A percentile compares a stretch with the other conserved stretches of the same genome.
phyloP scores from a whole-genome alignment of 2,888 invertebrate species.

The Escarpia spicata region DNA sequence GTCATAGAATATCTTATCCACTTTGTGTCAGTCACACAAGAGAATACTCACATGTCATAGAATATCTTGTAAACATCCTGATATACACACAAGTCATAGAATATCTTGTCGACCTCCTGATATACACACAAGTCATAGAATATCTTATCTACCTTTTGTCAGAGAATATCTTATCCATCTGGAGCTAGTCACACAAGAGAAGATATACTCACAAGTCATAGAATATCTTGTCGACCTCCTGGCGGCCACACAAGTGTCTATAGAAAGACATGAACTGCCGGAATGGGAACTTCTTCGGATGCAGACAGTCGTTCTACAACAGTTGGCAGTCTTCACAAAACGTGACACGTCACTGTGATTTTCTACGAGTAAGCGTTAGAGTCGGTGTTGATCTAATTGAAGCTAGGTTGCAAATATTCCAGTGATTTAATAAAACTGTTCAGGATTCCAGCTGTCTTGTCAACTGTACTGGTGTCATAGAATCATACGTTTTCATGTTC shows the following conservation, averaged over 20 bases:
- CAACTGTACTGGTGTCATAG: too few relatives aligned
- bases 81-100: constrained; percentile 82
- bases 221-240: constrained; percentile 91
- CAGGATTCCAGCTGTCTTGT: too few relatives aligned
- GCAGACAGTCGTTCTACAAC: constrained; percentile 80
- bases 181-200: constrained; percentile 73
- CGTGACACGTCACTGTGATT: too few relatives aligned
- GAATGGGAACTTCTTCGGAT: constrained; percentile 86
- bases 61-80: neutral
- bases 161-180: neutral
- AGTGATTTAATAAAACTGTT: too few relatives aligned
- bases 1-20: constrained; percentile 85
- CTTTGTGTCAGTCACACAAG: constrained; percentile 82
- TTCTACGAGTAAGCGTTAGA: too few relatives aligned
- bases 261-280: constrained; percentile 95
- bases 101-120: constrained; percentile 89
- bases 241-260: constrained; percentile 82
- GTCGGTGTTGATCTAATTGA: too few relatives aligned
- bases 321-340: neutral
- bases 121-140: constrained; percentile 76
- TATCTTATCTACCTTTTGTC: neutral
- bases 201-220: constrained; percentile 79
- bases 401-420: too few relatives aligned
- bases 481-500: too few relatives aligned
- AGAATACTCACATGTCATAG: neutral